Conservation (phyloP, 2,888 invertebrate species). For the Eilema caniola region DNA sequence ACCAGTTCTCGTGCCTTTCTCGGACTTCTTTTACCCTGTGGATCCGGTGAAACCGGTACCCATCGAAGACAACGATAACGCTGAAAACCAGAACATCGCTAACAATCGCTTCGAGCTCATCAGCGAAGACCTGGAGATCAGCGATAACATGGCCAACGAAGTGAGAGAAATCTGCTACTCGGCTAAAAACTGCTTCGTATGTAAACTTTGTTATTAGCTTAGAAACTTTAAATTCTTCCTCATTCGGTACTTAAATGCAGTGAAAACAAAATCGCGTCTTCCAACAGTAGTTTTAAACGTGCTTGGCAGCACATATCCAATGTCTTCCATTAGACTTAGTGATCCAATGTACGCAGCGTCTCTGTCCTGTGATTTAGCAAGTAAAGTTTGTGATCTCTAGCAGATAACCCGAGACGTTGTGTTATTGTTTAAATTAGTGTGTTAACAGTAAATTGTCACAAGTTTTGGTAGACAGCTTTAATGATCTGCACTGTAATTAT, state of each 20-base stretch:
- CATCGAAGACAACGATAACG: constrained; percentile 78
- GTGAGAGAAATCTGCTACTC: constrained; percentile 85
- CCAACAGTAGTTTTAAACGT: constrained; percentile 80
- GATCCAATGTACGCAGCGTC: constrained; percentile 64
- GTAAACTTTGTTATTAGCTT: constrained; percentile 78
- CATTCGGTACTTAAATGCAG: constrained; percentile 75
- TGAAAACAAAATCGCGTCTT: constrained; percentile 86
- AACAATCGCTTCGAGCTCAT: constrained; percentile 79
- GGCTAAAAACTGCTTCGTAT: constrained; percentile 78
- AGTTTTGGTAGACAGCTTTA: constrained; percentile 87
- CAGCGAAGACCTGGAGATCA: constrained; percentile 77
- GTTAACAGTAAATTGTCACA: constrained; percentile 75
- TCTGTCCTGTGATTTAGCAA: constrained; percentile 60
- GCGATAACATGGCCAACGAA: constrained; percentile 87
- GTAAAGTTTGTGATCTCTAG: constrained; percentile 49
- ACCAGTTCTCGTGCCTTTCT: constrained; percentile 76
- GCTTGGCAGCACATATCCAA: constrained; percentile 66
- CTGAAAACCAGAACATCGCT: constrained; percentile 80
- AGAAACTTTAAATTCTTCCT: constrained; percentile 55
- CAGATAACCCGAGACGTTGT: constrained; percentile 55
- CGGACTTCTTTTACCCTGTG: constrained; percentile 77
- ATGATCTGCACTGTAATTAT: constrained; percentile 83
- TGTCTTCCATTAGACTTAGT: constrained; percentile 85
- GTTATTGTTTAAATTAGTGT: constrained; percentile 68
- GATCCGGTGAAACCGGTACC: constrained; percentile 78